phyloP scores from a whole-genome alignment of 2,888 invertebrate genomes.

The Belgica antarctica region DNA sequence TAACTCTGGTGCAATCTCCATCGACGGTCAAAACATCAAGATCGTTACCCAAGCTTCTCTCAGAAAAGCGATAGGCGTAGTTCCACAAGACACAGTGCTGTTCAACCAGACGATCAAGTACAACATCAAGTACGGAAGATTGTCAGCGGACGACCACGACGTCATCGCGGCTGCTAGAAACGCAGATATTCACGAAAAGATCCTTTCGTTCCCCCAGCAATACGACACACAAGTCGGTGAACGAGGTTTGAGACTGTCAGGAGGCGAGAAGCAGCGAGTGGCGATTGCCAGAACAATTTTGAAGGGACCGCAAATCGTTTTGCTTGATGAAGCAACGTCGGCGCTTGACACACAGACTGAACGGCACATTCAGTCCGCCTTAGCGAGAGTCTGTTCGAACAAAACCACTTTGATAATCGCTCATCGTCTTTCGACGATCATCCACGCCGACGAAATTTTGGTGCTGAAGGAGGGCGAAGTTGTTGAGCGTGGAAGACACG shows the following conservation, averaged over 20 bases:
- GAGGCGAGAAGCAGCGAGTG: constrained; percentile 96
- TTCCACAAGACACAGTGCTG: constrained; percentile 95
- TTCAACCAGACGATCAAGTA: constrained; percentile 92
- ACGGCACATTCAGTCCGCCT: constrained; percentile 72
- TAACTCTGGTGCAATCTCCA: constrained; percentile 76
- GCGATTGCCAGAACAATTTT: constrained; percentile 94
- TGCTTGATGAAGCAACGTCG: constrained; percentile 93
- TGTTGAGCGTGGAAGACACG: constrained; percentile 80
- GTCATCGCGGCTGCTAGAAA: constrained; percentile 84
- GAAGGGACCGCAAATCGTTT: constrained; percentile 84
- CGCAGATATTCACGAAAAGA: constrained; percentile 92
- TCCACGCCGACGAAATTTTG: constrained; percentile 91
- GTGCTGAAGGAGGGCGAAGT: constrained; percentile 90
- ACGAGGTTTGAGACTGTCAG: constrained; percentile 88
- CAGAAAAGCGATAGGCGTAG: constrained; percentile 83
- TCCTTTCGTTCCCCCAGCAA: constrained; percentile 84
- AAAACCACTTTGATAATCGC: constrained; percentile 93
- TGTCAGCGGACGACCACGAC: constrained; percentile 74
- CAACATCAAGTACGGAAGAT: constrained; percentile 89
- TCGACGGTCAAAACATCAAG: constrained; percentile 85
- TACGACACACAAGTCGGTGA: constrained; percentile 89
- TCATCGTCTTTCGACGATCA: constrained; percentile 89
- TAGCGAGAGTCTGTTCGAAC: constrained; percentile 45
- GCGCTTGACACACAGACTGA: constrained; percentile 95
- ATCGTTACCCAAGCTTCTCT: constrained; percentile 82